phyloP scores from a whole-genome alignment of 1,140 invertebrate species.

The Diachasmimorpha longicaudata region DNA sequence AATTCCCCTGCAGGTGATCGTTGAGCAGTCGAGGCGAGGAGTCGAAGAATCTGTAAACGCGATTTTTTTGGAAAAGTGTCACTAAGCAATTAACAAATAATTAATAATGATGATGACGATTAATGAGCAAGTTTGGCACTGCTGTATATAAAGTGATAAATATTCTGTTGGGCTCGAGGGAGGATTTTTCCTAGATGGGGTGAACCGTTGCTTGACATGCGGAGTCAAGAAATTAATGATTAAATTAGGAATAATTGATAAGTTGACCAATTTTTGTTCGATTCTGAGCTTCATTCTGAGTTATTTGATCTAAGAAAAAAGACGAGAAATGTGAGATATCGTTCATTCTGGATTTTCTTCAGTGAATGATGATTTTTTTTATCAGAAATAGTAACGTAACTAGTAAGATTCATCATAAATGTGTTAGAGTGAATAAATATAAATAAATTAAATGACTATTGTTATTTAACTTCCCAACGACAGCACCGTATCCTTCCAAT shows the following conservation, averaged over 20 bases:
- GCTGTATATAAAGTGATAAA: not conserved
- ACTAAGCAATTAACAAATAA: not conserved
- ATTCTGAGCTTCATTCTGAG: not conserved
- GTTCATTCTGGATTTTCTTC: not conserved
- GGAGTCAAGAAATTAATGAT: not conserved
- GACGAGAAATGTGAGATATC: not conserved
- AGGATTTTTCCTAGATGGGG: not conserved
- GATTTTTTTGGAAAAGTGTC: not conserved
- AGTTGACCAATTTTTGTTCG: not conserved
- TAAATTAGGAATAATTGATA: not conserved
- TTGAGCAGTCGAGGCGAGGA: no score
- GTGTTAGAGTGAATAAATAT: not conserved
- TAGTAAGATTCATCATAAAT: not conserved
- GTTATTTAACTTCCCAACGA: no score
- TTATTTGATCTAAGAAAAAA: not conserved
- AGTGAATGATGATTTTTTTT: not conserved
- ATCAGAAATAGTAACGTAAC: not conserved
- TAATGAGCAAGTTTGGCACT: not conserved
- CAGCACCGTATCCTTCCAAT: no score
- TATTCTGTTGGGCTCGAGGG: not conserved
- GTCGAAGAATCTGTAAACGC: no score
- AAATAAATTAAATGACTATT: not conserved
- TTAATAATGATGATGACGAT: not conserved
- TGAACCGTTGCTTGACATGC: not conserved
- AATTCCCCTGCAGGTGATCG: no score